A percentile compares a stretch with the other conserved stretches of the same genome.
Conservation (phyloP, 2,888 invertebrate species). For the Phytoseiulus persimilis region DNA sequence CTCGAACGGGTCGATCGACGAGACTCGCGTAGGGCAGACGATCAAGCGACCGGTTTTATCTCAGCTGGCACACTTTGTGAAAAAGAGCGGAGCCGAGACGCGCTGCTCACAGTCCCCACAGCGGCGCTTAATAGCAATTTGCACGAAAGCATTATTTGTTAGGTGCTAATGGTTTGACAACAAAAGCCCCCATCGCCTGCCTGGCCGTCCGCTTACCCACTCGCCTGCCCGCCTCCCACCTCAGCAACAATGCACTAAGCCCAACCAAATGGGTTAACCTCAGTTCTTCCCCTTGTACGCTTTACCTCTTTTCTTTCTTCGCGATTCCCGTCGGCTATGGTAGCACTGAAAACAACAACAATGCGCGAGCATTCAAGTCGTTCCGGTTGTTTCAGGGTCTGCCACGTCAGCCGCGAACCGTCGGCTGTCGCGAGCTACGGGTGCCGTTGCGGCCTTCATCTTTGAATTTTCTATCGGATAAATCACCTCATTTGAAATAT, state of each 20-base stretch:
- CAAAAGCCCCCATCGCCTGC: not conserved
- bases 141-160: slow-evolving; percentile 5
- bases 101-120: not conserved
- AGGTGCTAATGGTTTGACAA: slow-evolving; percentile 5
- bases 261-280: not conserved
- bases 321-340: not conserved
- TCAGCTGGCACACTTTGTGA: not conserved
- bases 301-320: not conserved
- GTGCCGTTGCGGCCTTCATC: no score
- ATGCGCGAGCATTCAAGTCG: not conserved
- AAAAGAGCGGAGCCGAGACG: not conserved
- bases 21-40: not conserved
- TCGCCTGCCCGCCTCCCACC: not conserved
- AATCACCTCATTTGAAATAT: no score
- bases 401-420: no score
- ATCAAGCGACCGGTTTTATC: not conserved
- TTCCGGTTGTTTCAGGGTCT: not conserved
- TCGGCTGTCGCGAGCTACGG: no score
- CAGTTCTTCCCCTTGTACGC: not conserved
- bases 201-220: not conserved
- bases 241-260: not conserved
- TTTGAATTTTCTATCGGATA: no score
- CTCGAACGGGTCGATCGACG: not conserved
- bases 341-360: not conserved
- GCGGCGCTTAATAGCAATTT: slow-evolving; percentile 5